Evolutionary conservation across 2,797 vertebrate genomes (phyloP), one percentile per base, ranked within the genome.

Genomic region (Scomberomorus guttatus): DNA sequence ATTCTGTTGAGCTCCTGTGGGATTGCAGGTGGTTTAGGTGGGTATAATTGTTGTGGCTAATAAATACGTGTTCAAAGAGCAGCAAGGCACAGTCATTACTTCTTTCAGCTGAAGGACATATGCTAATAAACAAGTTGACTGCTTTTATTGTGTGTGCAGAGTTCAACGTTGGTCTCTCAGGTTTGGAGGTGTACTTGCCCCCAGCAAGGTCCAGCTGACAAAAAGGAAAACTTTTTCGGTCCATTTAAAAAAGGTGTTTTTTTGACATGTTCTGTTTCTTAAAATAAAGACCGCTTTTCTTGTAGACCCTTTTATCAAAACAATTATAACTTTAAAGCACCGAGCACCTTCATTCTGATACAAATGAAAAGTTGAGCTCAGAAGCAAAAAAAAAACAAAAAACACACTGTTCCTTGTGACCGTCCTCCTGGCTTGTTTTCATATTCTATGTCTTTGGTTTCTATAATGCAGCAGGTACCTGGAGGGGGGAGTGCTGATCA

Each of bases 161-260:
- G 50, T 73, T 67, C 57, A 72, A 1, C 14, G 25, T 20, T 57
- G 58, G 32, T 52, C 51, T 56, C 69, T 51, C 39, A 64, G 29
- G 14, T 50, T 34, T 37, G 48, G 46, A 68, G 61, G 24, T 80
- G 83, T 72, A 57, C 76, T 80, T 75, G 80, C 80, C 75, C 48
- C 46, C 0, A 71, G 81, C 83, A 79, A 89, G 75, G 81, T 81
- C 83, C 60, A 67, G 60, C 32, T 67, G 63, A 75, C 14, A n/a
- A 24, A 67, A 25, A 69, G 5, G 10, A 6, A 39, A 73, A 58
- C 46, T 39, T 64, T 58, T 22, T 51, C 22, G 29, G 9, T 50
- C 18, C 17, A 22, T 77, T 63, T 59, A 50, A 50, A 14, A 14
- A 73, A 70, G 60, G 59, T 62, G 44, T 50, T 44, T 65, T n/a